A percentile compares a stretch with the other conserved stretches of the same genome.
Evolutionary conservation across 2,888 invertebrate genomes (phyloP).

Genomic region (Myopa testacea): DNA sequence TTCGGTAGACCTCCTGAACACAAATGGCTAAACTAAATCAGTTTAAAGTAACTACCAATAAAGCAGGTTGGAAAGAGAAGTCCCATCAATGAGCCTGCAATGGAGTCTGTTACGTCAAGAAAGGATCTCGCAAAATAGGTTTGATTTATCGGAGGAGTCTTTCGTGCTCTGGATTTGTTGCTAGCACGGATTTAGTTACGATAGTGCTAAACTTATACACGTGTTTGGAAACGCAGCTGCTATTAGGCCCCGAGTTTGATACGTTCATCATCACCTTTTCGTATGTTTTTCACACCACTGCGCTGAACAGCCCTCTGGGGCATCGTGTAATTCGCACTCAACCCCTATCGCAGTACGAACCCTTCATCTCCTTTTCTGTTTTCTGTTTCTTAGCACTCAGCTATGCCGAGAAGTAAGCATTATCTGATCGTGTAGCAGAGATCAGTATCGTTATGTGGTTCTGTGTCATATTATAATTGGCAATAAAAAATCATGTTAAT

Average conservation of each 20-base stretch:
- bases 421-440: conserved; percentile 24
- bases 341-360: neutral
- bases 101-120: too few relatives aligned
- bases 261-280: conserved; percentile 34
- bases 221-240: too few relatives aligned
- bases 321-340: neutral
- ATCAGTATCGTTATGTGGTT: conserved; percentile 27
- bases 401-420: neutral
- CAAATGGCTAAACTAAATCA: conserved; percentile 22
- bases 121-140: too few relatives aligned
- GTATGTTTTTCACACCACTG: conserved; percentile 7
- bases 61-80: neutral
- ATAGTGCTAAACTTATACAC: too few relatives aligned
- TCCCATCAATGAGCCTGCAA: too few relatives aligned
- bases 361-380: neutral
- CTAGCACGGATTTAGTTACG: too few relatives aligned
- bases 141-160: too few relatives aligned
- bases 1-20: conserved; percentile 25
- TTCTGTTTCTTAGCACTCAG: too few relatives aligned
- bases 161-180: too few relatives aligned
- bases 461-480: conserved; percentile 57
- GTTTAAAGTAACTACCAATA: neutral
- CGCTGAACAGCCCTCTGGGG: conserved; percentile 6
- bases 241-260: neutral
- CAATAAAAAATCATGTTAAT: conserved; percentile 66